Evolutionary conservation across 2,797 vertebrate species (phyloP).

Genomic region (Phaenicophaeus curvirostris): DNA sequence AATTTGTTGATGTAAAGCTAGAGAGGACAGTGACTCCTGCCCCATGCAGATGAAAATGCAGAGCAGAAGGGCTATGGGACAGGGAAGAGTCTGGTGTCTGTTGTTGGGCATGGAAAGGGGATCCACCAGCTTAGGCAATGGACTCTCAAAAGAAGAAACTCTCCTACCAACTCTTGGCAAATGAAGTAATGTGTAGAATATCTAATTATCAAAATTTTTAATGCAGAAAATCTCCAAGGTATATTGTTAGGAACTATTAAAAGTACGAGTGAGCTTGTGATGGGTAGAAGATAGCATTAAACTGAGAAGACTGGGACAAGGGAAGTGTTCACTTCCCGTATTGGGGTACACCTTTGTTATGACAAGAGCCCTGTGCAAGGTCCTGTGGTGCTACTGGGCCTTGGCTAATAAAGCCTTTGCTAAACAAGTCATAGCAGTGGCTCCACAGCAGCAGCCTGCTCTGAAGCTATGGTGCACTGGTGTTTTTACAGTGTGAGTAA

Average conservation of each 20-base stretch:
- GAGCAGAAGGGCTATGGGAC: neutral
- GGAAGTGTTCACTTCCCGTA: neutral
- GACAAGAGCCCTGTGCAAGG: neutral
- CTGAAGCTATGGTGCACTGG: neutral
- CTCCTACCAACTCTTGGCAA: neutral
- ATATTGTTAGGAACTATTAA: neutral
- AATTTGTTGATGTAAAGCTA: neutral
- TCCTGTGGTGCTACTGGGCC: neutral
- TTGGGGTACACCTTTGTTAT: neutral
- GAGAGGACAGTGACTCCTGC: neutral
- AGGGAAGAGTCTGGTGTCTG: neutral
- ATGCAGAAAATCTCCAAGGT: neutral
- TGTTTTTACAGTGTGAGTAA: neutral
- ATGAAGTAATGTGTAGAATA: neutral
- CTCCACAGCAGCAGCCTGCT: neutral
- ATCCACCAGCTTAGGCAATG: neutral
- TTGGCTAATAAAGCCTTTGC: neutral
- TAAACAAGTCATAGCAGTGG: neutral
- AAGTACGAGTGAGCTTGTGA: neutral
- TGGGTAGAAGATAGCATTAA: neutral
- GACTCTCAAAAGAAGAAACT: neutral
- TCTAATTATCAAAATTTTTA: neutral
- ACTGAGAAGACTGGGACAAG: rapidly evolving
- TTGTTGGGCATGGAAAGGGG: neutral
- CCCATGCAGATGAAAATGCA: rapidly evolving